phyloP scores from a whole-genome alignment of 1,140 invertebrate species.

The Sarcophaga peregrina region DNA sequence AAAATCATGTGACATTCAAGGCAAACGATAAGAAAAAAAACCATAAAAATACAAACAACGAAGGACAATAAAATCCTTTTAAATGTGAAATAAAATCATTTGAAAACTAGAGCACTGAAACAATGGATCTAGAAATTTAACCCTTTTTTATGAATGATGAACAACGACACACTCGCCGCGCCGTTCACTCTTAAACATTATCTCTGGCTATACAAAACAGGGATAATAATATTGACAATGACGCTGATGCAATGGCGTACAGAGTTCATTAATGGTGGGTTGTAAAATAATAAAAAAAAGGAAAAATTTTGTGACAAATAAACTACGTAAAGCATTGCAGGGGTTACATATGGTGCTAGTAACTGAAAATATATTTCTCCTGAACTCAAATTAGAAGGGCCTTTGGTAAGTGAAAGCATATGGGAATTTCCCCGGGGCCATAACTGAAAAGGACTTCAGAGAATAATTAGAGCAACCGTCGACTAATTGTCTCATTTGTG shows the following conservation, averaged over 20 bases:
- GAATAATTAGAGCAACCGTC: slow-evolving; percentile 4
- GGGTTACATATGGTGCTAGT: too few relatives aligned
- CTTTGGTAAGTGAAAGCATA: background rate
- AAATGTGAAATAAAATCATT: background rate
- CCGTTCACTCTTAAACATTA: too few relatives aligned
- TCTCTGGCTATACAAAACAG: background rate
- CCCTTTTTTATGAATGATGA: background rate
- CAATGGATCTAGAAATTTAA: background rate
- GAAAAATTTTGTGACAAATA: background rate
- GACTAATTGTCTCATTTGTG: too few relatives aligned
- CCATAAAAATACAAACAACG: background rate
- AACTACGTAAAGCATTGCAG: too few relatives aligned
- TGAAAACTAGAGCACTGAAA: slow-evolving; percentile 7
- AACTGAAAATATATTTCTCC: too few relatives aligned
- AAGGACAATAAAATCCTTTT: background rate
- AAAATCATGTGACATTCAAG: background rate
- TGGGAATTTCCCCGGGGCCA: background rate
- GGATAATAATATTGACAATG: background rate
- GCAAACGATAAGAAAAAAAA: too few relatives aligned
- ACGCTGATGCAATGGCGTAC: background rate
- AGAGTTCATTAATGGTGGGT: background rate
- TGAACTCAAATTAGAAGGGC: too few relatives aligned
- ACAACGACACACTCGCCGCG: too few relatives aligned
- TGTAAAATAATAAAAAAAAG: slow-evolving; percentile 9
- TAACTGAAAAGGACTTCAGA: background rate